A percentile compares a stretch with the other conserved stretches of the same genome.
These are phyloP conservation scores for Neodiprion pinetum DNA, from an alignment of 1,140 invertebrate species.

Conservation along the genomic window DNA sequence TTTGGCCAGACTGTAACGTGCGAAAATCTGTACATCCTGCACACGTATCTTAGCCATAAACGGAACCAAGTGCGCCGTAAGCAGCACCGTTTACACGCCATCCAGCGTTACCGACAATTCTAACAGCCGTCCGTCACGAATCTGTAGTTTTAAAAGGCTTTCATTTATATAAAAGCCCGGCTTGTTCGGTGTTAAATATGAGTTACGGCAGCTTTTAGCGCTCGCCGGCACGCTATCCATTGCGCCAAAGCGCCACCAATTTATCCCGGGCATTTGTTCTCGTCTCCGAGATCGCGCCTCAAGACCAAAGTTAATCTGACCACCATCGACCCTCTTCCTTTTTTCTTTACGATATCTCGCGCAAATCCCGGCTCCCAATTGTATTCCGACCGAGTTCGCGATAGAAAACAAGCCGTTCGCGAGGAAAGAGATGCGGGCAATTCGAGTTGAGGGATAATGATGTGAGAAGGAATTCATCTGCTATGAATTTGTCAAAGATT, in stretches of 20 bases:
- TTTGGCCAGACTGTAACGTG: not conserved
- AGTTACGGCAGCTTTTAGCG: constrained; percentile 50
- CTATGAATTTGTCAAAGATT: too few relatives aligned
- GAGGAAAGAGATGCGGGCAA: too few relatives aligned
- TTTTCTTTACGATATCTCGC: too few relatives aligned
- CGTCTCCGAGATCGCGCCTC: not conserved
- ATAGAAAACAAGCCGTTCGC: too few relatives aligned
- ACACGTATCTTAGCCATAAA: not conserved
- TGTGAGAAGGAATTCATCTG: too few relatives aligned
- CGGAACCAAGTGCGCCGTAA: not conserved
- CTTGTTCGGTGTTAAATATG: constrained; percentile 52
- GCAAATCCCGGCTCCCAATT: too few relatives aligned
- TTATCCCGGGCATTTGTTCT: not conserved
- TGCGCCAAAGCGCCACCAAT: constrained; percentile 14
- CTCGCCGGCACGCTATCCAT: constrained; percentile 37
- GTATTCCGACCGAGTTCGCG: too few relatives aligned
- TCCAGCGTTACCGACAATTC: constrained; percentile 23
- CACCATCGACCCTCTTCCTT: not conserved
- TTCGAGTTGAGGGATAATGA: too few relatives aligned
- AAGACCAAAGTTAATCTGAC: constrained; percentile 1
- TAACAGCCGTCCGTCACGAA: constrained; percentile 45
- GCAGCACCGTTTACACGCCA: not conserved
- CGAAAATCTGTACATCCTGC: not conserved
- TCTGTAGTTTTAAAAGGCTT: constrained; percentile 42
- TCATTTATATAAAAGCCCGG: constrained; percentile 48